Base-by-base conservation (phyloP, 2,113 vertebrate species). In the Stigmatopora nigra region DNA sequence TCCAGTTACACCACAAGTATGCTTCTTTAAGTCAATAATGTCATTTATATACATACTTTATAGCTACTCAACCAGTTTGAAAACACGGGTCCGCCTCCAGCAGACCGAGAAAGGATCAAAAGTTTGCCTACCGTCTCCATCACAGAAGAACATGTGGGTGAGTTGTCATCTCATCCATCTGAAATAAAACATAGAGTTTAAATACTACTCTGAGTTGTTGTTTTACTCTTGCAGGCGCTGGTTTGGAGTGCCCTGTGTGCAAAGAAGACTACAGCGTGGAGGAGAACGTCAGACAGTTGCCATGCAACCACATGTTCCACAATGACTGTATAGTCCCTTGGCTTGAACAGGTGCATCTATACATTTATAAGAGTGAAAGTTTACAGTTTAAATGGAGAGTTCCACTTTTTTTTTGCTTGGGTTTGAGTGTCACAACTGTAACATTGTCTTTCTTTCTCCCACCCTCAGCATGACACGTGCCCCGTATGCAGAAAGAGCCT, bases 61-160 rank as follows among this genome's bases (percentile, higher is more conserved):
- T 55, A 99, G 97, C 92, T 99, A 82, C 90, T 99, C 89, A 98
- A 97, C 90, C 96, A 96, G 84, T 98, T 98, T 92, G 97, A 98
- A 88, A 99, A 96, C 88, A 95, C 95, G 0, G 97, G 97, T 55
- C 97, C 97, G 0, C 97, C 96, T 3, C 97, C 97, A 49, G 97
- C 97, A 25, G 96, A 98, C 84, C 92, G 92, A 78, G 97, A 98
- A 68, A 92, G 92, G 80, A 99, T 99, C 76, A 94, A 97, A 84
- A 92, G 88, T 79, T 94, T 99, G 68, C 97, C 97, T 61, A 96
- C 93, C 0, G 65, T 98, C 75, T 90, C 92, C 25, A 92, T 99
- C 65, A 87, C 93, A 19, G 92, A 95, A 84, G 94, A 97, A 70
- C 97, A 99, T 55, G 94, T 98, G 82, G 94, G 97, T 98, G 77